A percentile compares a stretch with the other conserved stretches of the same genome.
These are phyloP conservation scores for Eurytoma californica DNA, from an alignment of 2,888 invertebrate species.

Conservation along the genomic window DNA sequence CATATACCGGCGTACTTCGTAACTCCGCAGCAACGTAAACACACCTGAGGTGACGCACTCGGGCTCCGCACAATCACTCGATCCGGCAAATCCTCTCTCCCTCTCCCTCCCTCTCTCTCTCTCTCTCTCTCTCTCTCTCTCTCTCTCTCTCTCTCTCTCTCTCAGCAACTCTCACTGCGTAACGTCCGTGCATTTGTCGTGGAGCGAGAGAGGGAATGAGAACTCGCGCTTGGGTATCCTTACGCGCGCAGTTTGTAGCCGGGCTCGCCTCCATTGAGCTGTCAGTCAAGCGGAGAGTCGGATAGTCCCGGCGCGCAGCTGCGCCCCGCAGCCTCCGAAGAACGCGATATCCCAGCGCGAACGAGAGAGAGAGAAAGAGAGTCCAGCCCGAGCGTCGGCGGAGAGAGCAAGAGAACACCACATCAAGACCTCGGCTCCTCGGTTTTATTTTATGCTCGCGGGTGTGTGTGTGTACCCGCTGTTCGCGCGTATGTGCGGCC, in stretches of 20 bases:
- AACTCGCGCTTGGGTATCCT: slow-evolving; percentile 41
- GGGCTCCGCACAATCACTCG: neutral
- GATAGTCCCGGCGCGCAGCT: slow-evolving; percentile 48
- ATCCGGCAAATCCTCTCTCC: slow-evolving; percentile 39
- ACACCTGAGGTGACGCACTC: slow-evolving; percentile 38
- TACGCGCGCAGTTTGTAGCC: slow-evolving; percentile 53
- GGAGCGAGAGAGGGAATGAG: slow-evolving; percentile 4
- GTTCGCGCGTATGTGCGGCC: slow-evolving; percentile 28
- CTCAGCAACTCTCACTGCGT: slow-evolving; percentile 10
- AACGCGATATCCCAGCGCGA: slow-evolving; percentile 63
- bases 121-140: too few species aligned
- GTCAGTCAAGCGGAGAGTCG: slow-evolving; percentile 69
- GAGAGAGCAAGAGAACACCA: slow-evolving; percentile 20
- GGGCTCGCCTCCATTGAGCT: slow-evolving; percentile 67
- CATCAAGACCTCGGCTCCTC: slow-evolving; percentile 23
- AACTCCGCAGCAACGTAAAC: neutral
- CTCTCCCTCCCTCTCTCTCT: too few species aligned
- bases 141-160: too few species aligned
- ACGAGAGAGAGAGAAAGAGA: slow-evolving; percentile 52
- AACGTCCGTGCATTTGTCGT: slow-evolving; percentile 36
- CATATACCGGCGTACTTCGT: too few species aligned
- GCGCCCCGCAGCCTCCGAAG: slow-evolving; percentile 52
- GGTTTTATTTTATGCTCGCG: slow-evolving; percentile 32
- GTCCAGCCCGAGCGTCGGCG: slow-evolving; percentile 49
- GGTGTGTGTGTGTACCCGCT: slow-evolving; percentile 15